Percentiles rank a stretch among this genome's conserved stretches.
These are phyloP conservation scores for Belonocnema kinseyi DNA, from an alignment of 1,140 invertebrate species.

Conservation along the genomic window DNA sequence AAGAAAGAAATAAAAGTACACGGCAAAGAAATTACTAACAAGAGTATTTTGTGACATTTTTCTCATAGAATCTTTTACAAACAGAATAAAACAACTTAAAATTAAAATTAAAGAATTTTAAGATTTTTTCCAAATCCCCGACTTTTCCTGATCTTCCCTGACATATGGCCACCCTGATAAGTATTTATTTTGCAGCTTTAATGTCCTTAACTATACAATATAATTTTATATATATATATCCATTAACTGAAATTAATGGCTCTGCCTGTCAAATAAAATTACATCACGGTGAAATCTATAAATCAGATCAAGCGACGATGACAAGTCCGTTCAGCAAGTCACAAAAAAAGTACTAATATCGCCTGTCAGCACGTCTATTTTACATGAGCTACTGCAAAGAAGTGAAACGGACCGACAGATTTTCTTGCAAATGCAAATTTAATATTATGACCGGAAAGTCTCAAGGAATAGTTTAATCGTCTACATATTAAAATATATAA, in stretches of 20 bases:
- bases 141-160: too few relatives aligned
- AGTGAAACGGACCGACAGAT: background rate
- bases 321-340: background rate
- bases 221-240: background rate
- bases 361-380: background rate
- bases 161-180: too few relatives aligned
- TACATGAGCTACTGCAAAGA: background rate
- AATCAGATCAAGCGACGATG: background rate
- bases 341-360: background rate
- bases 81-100: too few relatives aligned
- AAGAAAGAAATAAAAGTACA: too few relatives aligned
- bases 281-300: background rate
- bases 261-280: background rate
- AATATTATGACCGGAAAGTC: slow-evolving; percentile 14
- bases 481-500: slow-evolving; percentile 17
- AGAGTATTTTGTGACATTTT: too few relatives aligned
- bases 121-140: too few relatives aligned
- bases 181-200: background rate
- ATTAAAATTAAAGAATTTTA: too few relatives aligned
- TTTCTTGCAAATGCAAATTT: slow-evolving; percentile 10
- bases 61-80: too few relatives aligned
- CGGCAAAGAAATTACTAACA: too few relatives aligned
- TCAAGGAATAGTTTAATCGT: background rate
- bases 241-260: background rate
- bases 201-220: background rate